Base-by-base conservation (phyloP, 2,113 vertebrate species). In the Phainopepla nitens region DNA sequence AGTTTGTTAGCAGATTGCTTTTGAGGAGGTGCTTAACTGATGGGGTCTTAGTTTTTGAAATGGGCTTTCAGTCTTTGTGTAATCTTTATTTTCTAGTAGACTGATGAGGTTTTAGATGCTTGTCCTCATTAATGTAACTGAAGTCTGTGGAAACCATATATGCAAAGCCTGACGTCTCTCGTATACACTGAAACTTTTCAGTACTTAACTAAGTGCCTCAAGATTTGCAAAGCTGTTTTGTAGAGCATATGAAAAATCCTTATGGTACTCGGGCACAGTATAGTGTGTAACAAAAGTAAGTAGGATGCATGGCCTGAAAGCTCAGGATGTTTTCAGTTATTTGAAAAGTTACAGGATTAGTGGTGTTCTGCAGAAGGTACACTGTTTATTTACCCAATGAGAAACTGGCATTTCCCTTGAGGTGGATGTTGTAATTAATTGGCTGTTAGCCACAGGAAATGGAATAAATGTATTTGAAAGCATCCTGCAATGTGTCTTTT, bases 311-410 rank as follows among this genome's bases (percentile, higher is more conserved):
- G 61, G 42, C 64, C 17, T 87, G 62, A 58, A 64, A 83, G 36
- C 44, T 39, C 11, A 1, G 3, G 6, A 6, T 17, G 78, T 61
- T 24, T 58, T 9, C 41, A 65, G 2, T 50, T 58, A 22, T 21
- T 39, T 49, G 49, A 65, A 28, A 72, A 80, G 50, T 68, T 71
- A 20, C 4, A 36, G n/a, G 66, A 23, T 44, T 33, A 19, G 28
- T 0, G 0, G 1, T 41, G 24, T 69, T 61, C 25, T 82, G 49
- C 50, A 16, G 72, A 42, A 45, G 6, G 3, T 36, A 13, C 0
- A 0, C 56, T 14, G 27, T 45, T 81, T 57, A 39, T 54, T 21
- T 73, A 50, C 33, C 50, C 9, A 25, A 2, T 68, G 91, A 91
- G n/a, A 89, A 71, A 49, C 0, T 58, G 50, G 5, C 4, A 1